Evolutionary conservation across 1,140 invertebrate species (phyloP).

Genomic region (Sycobia sp.): DNA sequence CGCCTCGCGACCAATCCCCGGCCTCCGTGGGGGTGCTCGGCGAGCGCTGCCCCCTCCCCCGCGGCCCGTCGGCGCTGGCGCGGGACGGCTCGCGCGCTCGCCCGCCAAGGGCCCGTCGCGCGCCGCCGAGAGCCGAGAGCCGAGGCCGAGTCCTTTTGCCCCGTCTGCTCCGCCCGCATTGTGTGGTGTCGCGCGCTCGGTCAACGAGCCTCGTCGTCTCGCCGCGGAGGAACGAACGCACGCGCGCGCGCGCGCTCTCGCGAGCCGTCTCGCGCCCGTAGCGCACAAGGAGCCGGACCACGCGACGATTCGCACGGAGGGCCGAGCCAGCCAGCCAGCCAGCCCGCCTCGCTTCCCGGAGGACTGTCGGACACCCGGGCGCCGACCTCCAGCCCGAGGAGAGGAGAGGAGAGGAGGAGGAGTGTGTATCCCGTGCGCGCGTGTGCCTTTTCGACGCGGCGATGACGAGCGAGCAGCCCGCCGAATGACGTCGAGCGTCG

Average conservation of each 20-base stretch:
- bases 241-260: no score
- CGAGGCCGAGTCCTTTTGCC: slow-evolving; percentile 5
- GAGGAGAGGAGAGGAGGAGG: no score
- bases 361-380: no score
- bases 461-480: background rate
- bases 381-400: background rate
- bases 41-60: slow-evolving; percentile 21
- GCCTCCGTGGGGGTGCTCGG: slow-evolving; percentile 1
- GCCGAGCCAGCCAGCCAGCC: no score
- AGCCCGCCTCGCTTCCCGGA: no score
- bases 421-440: no score
- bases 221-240: no score
- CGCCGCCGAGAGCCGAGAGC: slow-evolving; percentile 10
- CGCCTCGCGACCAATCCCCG: slow-evolving; percentile 46
- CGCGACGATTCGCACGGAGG: no score
- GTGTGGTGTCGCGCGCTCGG: background rate
- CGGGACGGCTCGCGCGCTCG: slow-evolving; percentile 25
- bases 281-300: no score
- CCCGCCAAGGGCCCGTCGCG: slow-evolving; percentile 4
- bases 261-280: no score
- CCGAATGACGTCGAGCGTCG: background rate
- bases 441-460: background rate
- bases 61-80: no score
- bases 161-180: background rate
- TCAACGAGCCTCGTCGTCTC: background rate